These are phyloP conservation scores for Agrypnus murinus DNA, from an alignment of 2,888 invertebrate species.

Conservation along the genomic window DNA sequence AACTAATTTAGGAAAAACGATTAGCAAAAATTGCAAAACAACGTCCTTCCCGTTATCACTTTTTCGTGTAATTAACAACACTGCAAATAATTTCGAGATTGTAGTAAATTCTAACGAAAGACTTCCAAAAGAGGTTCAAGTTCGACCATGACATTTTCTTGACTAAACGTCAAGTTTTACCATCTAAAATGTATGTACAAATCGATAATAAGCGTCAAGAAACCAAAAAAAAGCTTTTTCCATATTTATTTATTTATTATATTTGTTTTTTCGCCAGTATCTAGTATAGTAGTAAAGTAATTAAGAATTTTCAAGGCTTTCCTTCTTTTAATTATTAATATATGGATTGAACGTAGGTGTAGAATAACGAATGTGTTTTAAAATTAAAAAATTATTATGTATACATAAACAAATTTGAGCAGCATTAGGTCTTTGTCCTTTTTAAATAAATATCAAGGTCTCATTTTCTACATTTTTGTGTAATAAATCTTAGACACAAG, in stretches of 20 bases:
- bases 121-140: not conserved
- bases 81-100: slow-evolving; percentile 8
- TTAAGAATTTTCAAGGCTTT: slow-evolving; percentile 37
- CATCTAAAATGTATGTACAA: not conserved
- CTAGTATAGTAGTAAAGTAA: not conserved
- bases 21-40: too few relatives aligned
- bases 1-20: too few relatives aligned
- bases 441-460: too few relatives aligned
- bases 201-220: not conserved
- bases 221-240: slow-evolving; percentile 3
- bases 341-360: too few relatives aligned
- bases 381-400: too few relatives aligned
- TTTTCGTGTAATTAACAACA: not conserved
- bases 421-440: too few relatives aligned
- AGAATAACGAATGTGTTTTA: too few relatives aligned
- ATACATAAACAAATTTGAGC: too few relatives aligned
- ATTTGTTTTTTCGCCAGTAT: not conserved
- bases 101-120: slow-evolving; percentile 5
- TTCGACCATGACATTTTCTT: slow-evolving; percentile 30
- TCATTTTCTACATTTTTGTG: too few relatives aligned
- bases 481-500: too few relatives aligned
- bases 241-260: not conserved
- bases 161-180: not conserved
- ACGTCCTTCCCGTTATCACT: too few relatives aligned
- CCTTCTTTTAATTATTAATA: slow-evolving; percentile 7